Evolutionary conservation across 53 echinoderm and acorn worm species (phyloP).

Genomic region (Hippasteria phrygiana): DNA sequence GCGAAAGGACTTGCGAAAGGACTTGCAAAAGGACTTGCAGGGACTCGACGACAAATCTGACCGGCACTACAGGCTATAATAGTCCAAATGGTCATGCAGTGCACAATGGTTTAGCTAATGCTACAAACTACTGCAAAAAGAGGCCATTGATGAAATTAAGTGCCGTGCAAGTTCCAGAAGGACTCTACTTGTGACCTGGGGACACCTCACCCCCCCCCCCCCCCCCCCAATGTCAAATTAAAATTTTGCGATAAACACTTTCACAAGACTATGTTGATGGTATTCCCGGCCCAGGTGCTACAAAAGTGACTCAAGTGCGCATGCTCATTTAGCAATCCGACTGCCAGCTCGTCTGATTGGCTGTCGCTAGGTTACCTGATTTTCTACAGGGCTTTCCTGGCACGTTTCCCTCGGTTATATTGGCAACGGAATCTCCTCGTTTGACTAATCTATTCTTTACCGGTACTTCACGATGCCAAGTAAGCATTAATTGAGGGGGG

Average conservation of each 20-base stretch:
- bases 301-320: constrained; percentile 37
- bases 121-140: constrained; percentile 46
- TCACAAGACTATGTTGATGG: background rate
- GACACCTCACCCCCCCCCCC: background rate
- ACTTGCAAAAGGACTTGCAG: too few relatives aligned
- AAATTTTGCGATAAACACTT: background rate
- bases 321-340: constrained; percentile 40
- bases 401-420: background rate
- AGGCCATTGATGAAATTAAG: constrained; percentile 41
- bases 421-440: constrained; percentile 26
- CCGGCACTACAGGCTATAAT: background rate
- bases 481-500: constrained; percentile 34
- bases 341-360: constrained; percentile 9
- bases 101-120: constrained; percentile 35
- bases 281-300: constrained; percentile 18
- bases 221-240: background rate
- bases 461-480: constrained; percentile 41
- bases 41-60: too few relatives aligned
- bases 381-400: constrained; percentile 20
- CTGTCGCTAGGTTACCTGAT: constrained; percentile 19
- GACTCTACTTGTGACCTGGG: background rate
- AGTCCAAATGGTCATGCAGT: constrained; percentile 47
- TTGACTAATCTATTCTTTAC: constrained; percentile 40
- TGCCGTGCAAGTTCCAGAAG: constrained; percentile 29
- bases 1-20: too few relatives aligned